A percentile compares a stretch with the other conserved stretches of the same genome.
Evolutionary conservation across 2,113 vertebrate species (phyloP).

Genomic region (Xiphorhynchus elegans): DNA sequence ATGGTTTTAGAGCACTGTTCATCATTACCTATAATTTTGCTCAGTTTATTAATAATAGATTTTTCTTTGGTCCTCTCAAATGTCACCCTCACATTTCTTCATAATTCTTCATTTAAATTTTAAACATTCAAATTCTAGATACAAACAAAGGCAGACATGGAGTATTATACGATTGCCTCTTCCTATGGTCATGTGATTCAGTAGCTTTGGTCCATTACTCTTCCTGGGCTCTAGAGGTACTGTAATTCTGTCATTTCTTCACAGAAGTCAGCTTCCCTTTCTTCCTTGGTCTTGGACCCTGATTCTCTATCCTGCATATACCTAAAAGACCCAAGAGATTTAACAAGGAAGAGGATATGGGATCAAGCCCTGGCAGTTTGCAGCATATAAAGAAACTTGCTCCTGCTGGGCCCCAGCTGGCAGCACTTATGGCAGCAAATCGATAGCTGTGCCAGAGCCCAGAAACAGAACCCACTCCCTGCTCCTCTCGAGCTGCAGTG

Average conservation of each 20-base stretch:
- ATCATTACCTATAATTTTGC: neutral
- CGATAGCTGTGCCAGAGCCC: neutral
- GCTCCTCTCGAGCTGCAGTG: neutral
- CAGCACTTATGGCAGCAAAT: neutral
- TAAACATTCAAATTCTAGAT: neutral
- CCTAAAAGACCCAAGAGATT: neutral
- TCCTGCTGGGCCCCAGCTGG: neutral
- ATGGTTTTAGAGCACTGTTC: neutral
- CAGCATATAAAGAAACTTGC: neutral
- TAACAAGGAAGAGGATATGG: neutral
- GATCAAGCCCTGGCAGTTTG: neutral
- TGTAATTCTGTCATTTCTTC: neutral
- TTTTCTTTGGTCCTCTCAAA: neutral
- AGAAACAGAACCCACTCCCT: neutral
- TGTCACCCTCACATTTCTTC: neutral
- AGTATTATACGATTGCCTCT: neutral
- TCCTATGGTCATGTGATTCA: fast-evolving
- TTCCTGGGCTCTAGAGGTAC: neutral
- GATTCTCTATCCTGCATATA: neutral
- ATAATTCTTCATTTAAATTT: neutral
- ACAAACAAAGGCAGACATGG: neutral
- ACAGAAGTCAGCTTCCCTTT: neutral
- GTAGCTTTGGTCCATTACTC: neutral
- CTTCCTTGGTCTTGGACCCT: neutral
- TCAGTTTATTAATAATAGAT: neutral